A percentile compares a stretch with the other conserved stretches of the same genome.
Conservation (phyloP, 2,113 vertebrate species). For the Litocranius walleri region DNA sequence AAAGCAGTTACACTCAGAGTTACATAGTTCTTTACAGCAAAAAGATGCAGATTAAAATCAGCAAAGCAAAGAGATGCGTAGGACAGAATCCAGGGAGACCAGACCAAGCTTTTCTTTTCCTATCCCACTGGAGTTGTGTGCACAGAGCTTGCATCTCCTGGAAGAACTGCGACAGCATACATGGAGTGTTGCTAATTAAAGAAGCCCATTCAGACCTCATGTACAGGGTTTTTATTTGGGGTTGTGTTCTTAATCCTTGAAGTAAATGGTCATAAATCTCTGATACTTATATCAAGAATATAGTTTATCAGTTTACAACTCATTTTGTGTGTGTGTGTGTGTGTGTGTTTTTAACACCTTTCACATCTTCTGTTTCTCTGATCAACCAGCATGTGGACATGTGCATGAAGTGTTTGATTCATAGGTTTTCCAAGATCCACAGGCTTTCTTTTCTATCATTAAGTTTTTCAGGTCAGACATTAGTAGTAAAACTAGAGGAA, state of each 20-base stretch:
- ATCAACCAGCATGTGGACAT: not conserved
- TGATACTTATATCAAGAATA: not conserved
- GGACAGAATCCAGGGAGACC: not conserved
- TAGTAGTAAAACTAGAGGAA: not conserved
- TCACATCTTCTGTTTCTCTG: not conserved
- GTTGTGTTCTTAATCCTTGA: not conserved
- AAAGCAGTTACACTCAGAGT: not conserved
- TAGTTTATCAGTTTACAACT: not conserved
- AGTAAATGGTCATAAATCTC: not conserved
- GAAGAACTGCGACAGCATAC: not conserved
- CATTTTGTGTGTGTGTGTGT: not conserved
- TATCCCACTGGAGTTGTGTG: not conserved
- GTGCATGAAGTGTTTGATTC: not conserved
- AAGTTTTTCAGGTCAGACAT: not conserved
- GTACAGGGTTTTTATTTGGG: not conserved
- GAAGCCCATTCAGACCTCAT: not conserved
- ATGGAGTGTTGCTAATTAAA: not conserved
- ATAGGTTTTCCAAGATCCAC: not conserved
- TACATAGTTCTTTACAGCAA: not conserved
- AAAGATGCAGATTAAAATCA: not conserved
- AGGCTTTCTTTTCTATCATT: not conserved
- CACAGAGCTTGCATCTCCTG: not conserved
- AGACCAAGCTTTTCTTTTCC: not conserved
- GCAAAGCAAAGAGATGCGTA: accelerated
- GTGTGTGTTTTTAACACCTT: not conserved